These are phyloP conservation scores for Taeniopygia guttata DNA, from an alignment of 2,797 vertebrate genomes.

Conservation along the genomic window DNA sequence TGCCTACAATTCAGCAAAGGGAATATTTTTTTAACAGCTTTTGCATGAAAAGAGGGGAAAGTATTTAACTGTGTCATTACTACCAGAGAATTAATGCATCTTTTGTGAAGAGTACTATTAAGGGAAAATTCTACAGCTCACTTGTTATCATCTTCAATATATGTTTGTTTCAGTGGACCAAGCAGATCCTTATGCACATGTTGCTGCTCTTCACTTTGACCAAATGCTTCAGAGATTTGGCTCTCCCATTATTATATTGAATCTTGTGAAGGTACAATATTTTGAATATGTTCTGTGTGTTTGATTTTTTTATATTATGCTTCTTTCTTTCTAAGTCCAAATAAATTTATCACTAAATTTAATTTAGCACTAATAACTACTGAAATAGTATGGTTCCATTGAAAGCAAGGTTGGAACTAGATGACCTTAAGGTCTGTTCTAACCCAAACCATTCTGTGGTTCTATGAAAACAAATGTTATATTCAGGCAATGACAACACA, in stretches of 20 bases:
- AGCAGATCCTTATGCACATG: conserved; percentile 92
- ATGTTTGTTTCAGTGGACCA: conserved; percentile 87
- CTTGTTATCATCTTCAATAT: not conserved
- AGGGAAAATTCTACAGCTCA: not conserved
- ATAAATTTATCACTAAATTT: not conserved
- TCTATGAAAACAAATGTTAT: not conserved
- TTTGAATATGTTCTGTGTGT: not conserved
- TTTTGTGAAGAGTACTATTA: not conserved
- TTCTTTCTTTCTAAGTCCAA: not conserved
- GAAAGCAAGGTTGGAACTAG: not conserved
- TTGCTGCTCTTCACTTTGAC: conserved; percentile 95
- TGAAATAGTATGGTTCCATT: not conserved
- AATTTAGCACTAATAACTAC: not conserved
- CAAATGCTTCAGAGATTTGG: conserved; percentile 99
- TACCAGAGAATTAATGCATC: not conserved
- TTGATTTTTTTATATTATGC: not conserved
- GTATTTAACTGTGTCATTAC: not conserved
- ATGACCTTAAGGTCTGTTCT: not conserved
- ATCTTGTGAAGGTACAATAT: conserved; percentile 91
- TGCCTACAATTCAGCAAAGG: not conserved
- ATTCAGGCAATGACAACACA: not conserved
- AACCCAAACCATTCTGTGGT: not conserved
- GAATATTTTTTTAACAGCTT: not conserved
- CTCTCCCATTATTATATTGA: conserved; percentile 97
- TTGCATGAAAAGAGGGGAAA: not conserved